Conservation (phyloP, 2,888 invertebrate genomes). For the Amphipyra tragopoginis region DNA sequence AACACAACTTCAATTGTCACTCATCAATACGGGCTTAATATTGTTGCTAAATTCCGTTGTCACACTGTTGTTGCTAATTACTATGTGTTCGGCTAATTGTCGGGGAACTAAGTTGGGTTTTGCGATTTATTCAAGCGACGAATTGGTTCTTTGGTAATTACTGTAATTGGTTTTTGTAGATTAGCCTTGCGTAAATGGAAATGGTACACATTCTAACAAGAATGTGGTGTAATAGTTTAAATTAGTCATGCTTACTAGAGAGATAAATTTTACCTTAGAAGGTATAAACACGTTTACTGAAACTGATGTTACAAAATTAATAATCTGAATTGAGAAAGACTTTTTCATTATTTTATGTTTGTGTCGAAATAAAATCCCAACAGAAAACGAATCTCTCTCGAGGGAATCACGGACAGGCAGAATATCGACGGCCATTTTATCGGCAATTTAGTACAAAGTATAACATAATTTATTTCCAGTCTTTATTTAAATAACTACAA, state of each 20-base stretch:
- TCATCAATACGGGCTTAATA: constrained; percentile 70
- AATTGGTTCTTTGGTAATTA: constrained; percentile 41
- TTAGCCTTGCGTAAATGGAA: constrained; percentile 7
- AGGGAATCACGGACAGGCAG: constrained; percentile 11
- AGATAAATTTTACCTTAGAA: too few relatives aligned
- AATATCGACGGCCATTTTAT: constrained; percentile 1
- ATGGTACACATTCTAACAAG: not conserved
- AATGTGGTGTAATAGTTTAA: not conserved
- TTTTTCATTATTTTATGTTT: constrained; percentile 14
- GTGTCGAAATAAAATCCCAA: constrained; percentile 14
- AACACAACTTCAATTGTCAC: constrained; percentile 61
- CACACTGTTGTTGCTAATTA: constrained; percentile 69
- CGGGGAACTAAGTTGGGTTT: constrained; percentile 44
- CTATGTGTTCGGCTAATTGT: constrained; percentile 60
- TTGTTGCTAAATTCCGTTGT: constrained; percentile 73
- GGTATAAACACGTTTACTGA: too few relatives aligned
- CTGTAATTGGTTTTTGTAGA: constrained; percentile 41
- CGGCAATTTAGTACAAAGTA: not conserved
- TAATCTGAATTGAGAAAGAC: constrained; percentile 10
- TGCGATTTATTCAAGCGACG: constrained; percentile 41
- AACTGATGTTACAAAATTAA: not conserved
- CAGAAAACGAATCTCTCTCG: constrained; percentile 10
- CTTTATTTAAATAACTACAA: not conserved
- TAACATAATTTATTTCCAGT: not conserved
- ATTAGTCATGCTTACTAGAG: not conserved